phyloP scores from a whole-genome alignment of 2,797 vertebrate genomes.

The Nyctalus aviator region DNA sequence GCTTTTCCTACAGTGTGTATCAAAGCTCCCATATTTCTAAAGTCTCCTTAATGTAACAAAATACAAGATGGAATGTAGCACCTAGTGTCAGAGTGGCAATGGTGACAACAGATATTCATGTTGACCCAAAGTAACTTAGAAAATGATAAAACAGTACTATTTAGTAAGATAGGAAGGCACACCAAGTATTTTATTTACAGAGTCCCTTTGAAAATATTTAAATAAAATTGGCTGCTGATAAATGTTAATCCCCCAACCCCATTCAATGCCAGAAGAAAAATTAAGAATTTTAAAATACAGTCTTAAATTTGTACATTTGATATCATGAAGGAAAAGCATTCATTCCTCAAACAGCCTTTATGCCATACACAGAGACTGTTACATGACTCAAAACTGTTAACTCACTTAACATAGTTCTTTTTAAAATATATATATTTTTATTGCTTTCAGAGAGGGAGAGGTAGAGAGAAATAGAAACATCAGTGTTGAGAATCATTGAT shows the following conservation, averaged over 20 bases:
- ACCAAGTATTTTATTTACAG: conserved; percentile 17
- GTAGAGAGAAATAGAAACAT: too few species aligned
- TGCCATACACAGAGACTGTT: background rate
- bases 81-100: background rate
- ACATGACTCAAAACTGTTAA: conserved; percentile 22
- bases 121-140: conserved; percentile 36
- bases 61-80: background rate
- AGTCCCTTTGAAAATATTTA: conserved; percentile 34
- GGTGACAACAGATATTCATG: background rate
- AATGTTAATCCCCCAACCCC: conserved; percentile 19
- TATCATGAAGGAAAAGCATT: background rate
- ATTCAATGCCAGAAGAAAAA: conserved; percentile 16
- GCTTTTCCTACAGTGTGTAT: background rate
- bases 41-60: conserved; percentile 26
- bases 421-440: too few species aligned
- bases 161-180: conserved; percentile 26
- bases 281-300: conserved; percentile 30
- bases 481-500: too few species aligned
- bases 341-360: conserved; percentile 47
- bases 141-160: conserved; percentile 9
- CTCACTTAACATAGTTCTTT: background rate
- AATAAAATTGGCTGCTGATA: conserved; percentile 30
- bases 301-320: conserved; percentile 34
- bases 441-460: too few species aligned
- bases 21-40: background rate